Percentiles rank a stretch among this genome's conserved stretches.
Evolutionary conservation across 2,888 invertebrate species (phyloP).

Genomic region (Platypus cylindrus): DNA sequence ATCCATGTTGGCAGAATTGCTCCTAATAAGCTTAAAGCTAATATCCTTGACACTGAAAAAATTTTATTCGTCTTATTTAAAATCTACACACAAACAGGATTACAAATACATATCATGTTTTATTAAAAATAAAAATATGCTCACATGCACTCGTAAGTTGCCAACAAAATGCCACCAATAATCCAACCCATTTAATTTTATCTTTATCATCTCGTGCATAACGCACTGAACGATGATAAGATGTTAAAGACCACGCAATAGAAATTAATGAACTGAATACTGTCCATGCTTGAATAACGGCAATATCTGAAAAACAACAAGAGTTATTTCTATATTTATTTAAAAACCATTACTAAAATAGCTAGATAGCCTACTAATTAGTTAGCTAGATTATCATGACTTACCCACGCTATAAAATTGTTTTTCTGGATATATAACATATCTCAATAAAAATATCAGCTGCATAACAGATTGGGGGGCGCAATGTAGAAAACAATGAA

Average conservation of each 20-base stretch:
- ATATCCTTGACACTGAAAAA: constrained; percentile 38
- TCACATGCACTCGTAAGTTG: constrained; percentile 43
- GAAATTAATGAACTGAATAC: constrained; percentile 43
- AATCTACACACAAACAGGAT: too few species aligned
- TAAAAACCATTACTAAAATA: neutral
- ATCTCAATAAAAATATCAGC: constrained; percentile 31
- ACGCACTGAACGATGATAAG: constrained; percentile 46
- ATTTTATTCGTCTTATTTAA: neutral
- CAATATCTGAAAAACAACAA: constrained; percentile 27
- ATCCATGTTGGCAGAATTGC: constrained; percentile 40
- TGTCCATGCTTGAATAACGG: constrained; percentile 37
- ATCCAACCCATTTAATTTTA: constrained; percentile 39
- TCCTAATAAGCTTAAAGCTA: constrained; percentile 44
- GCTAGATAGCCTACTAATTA: neutral
- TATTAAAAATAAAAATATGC: constrained; percentile 11
- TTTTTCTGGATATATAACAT: constrained; percentile 24
- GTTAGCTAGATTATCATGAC: constrained; percentile 1
- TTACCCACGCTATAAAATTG: constrained; percentile 9
- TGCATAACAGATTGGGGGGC: constrained; percentile 37
- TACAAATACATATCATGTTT: too few species aligned
- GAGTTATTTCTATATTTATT: too few species aligned
- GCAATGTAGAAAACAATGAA: constrained; percentile 36
- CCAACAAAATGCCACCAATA: constrained; percentile 44
- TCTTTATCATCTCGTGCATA: constrained; percentile 42
- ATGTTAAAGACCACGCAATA: constrained; percentile 47